phyloP scores from a whole-genome alignment of 1,140 invertebrate species.

The Leguminivora glycinivorella region DNA sequence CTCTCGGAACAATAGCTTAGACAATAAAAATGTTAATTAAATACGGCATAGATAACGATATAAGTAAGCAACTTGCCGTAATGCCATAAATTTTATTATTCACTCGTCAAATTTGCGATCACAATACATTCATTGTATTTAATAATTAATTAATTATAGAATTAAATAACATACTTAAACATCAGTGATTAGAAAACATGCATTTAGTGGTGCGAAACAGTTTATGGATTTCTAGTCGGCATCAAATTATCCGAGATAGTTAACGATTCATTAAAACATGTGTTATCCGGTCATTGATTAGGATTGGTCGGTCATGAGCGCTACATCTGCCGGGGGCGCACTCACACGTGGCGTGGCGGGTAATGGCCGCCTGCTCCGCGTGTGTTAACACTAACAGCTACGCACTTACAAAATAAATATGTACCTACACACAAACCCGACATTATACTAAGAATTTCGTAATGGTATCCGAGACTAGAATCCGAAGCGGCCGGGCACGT shows the following conservation, averaged over 20 bases:
- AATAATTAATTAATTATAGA: background rate
- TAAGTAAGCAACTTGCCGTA: conserved; percentile 32
- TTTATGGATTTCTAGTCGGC: background rate
- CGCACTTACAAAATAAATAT: conserved; percentile 36
- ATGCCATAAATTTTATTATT: background rate
- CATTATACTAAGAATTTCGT: conserved; percentile 28
- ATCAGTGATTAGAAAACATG: background rate
- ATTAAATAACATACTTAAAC: background rate
- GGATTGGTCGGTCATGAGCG: conserved; percentile 36
- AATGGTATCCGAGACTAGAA: background rate
- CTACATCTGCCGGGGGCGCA: conserved; percentile 51
- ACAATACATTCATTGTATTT: background rate
- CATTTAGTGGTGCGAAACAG: background rate
- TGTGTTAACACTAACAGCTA: conserved; percentile 40
- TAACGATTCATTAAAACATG: conserved; percentile 49
- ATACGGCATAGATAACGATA: conserved; percentile 43
- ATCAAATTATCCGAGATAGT: conserved; percentile 5
- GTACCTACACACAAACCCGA: conserved; percentile 27
- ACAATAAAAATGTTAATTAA: conserved; percentile 53
- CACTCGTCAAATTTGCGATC: background rate
- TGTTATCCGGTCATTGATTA: conserved; percentile 42
- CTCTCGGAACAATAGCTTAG: conserved; percentile 50
- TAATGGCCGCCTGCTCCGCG: conserved; percentile 51
- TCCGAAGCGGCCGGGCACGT: background rate
- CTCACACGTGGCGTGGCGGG: conserved; percentile 59